Percentiles rank a stretch among this genome's conserved stretches.
Conservation (phyloP, 2,888 invertebrate genomes). For the Trichogramma dendrolimi region DNA sequence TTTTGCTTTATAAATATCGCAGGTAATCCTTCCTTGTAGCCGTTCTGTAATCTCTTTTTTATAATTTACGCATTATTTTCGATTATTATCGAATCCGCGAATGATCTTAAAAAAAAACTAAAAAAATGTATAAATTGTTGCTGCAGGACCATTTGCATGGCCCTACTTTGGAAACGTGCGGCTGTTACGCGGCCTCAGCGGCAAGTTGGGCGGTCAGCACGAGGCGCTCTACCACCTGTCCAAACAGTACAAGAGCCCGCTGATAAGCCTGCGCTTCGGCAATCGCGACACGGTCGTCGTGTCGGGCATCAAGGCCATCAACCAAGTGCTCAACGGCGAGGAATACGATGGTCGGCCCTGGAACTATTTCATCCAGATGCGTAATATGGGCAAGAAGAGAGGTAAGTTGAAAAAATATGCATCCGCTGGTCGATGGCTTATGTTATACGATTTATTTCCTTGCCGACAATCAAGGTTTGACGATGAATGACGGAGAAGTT, state of each 20-base stretch:
- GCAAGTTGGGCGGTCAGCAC: constrained; percentile 39
- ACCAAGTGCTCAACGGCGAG: constrained; percentile 57
- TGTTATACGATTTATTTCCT: not conserved
- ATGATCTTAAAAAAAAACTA: no score
- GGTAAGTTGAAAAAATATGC: constrained; percentile 44
- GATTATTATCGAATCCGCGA: no score
- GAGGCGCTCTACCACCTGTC: constrained; percentile 40
- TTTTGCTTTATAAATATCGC: no score
- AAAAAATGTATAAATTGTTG: no score
- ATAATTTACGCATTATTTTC: no score
- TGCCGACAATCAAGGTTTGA: constrained; percentile 54
- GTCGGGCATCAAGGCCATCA: constrained; percentile 55
- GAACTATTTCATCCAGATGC: constrained; percentile 61
- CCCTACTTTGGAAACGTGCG: constrained; percentile 42
- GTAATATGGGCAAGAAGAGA: constrained; percentile 62
- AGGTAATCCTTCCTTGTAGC: no score
- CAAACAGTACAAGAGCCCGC: constrained; percentile 37
- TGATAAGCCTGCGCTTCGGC: constrained; percentile 39
- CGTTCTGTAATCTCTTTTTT: no score
- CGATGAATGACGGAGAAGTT: constrained; percentile 58
- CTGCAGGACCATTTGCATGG: constrained; percentile 45
- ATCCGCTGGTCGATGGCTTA: not conserved
- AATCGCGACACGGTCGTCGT: constrained; percentile 52
- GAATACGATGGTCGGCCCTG: constrained; percentile 65
- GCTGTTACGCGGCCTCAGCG: constrained; percentile 33